Evolutionary conservation across 2,113 vertebrate species (phyloP).

Genomic region (Macrotis lagotis): DNA sequence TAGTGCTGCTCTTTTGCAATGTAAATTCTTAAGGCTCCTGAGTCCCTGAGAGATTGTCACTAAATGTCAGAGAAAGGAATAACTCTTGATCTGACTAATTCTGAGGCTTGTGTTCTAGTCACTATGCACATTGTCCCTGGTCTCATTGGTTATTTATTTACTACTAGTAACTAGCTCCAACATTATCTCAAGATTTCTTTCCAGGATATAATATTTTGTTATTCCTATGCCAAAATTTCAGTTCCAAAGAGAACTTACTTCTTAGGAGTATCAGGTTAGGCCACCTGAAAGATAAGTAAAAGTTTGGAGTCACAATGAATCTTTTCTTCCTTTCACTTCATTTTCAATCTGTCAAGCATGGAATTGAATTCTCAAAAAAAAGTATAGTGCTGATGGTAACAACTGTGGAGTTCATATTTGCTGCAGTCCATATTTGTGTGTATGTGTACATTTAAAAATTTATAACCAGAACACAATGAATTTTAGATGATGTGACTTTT

Average conservation of each 20-base stretch:
- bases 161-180: conserved; percentile 14
- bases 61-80: background rate
- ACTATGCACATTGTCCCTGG: background rate
- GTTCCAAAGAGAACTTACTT: conserved; percentile 36
- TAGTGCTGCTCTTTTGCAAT: background rate
- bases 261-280: background rate
- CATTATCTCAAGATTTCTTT: conserved; percentile 46
- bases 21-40: background rate
- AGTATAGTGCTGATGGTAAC: background rate
- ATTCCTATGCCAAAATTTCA: conserved; percentile 38
- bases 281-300: conserved; percentile 12
- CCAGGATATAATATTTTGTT: conserved; percentile 9
- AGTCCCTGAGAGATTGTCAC: background rate
- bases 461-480: conserved; percentile 4
- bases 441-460: background rate
- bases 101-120: background rate
- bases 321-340: conserved; percentile 37
- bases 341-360: background rate
- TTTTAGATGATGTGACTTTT: conserved; percentile 30
- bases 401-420: conserved; percentile 16
- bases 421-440: conserved; percentile 2
- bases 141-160: conserved; percentile 36
- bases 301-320: conserved; percentile 28
- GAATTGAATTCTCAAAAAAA: conserved; percentile 31
- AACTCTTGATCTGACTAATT: no score